Percentiles rank a stretch among this genome's conserved stretches.
Conservation (phyloP, 2,797 vertebrate genomes). For the Halcyon badia region DNA sequence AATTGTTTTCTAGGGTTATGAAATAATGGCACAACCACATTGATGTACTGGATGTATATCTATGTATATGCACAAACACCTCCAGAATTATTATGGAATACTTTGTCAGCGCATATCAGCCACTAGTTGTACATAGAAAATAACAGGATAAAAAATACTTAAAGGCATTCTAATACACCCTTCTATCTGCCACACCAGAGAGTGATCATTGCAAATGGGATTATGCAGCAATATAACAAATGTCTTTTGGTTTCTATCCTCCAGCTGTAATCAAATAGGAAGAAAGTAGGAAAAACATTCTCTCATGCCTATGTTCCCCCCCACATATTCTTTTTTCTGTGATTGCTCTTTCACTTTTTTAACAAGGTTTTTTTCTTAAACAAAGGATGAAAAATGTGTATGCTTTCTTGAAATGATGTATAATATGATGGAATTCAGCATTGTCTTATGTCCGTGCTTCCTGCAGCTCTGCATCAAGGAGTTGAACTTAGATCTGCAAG, state of each 20-base stretch:
- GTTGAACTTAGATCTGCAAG: neutral
- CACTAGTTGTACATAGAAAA: neutral
- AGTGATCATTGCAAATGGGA: conserved; percentile 12
- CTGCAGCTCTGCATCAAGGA: neutral
- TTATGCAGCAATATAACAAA: conserved; percentile 38
- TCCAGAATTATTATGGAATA: neutral
- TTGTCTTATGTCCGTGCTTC: neutral
- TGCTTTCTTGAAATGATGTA: neutral
- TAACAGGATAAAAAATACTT: conserved; percentile 15
- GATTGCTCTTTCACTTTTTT: neutral
- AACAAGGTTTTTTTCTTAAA: neutral
- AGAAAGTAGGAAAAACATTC: neutral
- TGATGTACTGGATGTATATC: too few species aligned
- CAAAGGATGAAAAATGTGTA: neutral
- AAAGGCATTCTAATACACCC: neutral
- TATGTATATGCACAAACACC: neutral
- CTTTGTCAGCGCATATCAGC: neutral
- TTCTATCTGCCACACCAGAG: neutral
- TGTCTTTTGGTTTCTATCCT: conserved; percentile 25
- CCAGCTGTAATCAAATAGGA: conserved; percentile 1
- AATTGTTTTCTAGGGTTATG: neutral
- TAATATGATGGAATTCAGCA: neutral
- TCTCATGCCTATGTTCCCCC: neutral
- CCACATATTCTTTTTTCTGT: neutral
- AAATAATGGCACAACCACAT: neutral